A percentile compares a stretch with the other conserved stretches of the same genome.
Conservation (phyloP, 2,797 vertebrate genomes). For the Bufotes viridis region DNA sequence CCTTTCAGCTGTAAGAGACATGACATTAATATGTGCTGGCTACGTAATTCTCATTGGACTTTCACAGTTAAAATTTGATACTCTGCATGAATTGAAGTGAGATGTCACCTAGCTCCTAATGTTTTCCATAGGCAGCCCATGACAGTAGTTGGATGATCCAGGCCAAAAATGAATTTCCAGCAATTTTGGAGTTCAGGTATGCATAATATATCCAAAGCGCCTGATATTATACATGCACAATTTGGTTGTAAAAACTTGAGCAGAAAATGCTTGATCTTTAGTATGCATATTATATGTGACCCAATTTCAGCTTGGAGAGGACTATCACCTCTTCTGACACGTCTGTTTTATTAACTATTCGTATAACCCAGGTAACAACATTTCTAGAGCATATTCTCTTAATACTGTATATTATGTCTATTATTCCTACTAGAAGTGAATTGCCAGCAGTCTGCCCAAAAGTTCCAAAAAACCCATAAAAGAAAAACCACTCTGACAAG, state of each 20-base stretch:
- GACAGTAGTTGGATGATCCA: background rate
- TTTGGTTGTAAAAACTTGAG: background rate
- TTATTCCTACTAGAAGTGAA: too few species aligned
- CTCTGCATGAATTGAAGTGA: background rate
- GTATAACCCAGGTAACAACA: too few species aligned
- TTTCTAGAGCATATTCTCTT: too few species aligned
- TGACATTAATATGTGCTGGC: background rate
- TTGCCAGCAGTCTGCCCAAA: too few species aligned
- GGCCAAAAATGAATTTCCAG: background rate
- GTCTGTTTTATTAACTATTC: too few species aligned
- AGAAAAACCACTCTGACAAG: too few species aligned
- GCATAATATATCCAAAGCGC: background rate
- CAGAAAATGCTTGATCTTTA: background rate
- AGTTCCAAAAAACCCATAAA: too few species aligned
- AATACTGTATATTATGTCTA: too few species aligned
- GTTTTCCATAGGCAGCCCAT: too few species aligned
- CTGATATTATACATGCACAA: background rate
- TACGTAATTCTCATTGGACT: background rate
- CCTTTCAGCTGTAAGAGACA: background rate
- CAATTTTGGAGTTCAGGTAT: background rate
- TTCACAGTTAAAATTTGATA: conserved; percentile 26
- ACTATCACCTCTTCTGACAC: too few species aligned
- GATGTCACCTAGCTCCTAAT: background rate
- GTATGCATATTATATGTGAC: background rate
- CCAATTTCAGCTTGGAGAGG: background rate